Conservation (phyloP, 2,113 vertebrate genomes). For the Ictalurus furcatus region DNA sequence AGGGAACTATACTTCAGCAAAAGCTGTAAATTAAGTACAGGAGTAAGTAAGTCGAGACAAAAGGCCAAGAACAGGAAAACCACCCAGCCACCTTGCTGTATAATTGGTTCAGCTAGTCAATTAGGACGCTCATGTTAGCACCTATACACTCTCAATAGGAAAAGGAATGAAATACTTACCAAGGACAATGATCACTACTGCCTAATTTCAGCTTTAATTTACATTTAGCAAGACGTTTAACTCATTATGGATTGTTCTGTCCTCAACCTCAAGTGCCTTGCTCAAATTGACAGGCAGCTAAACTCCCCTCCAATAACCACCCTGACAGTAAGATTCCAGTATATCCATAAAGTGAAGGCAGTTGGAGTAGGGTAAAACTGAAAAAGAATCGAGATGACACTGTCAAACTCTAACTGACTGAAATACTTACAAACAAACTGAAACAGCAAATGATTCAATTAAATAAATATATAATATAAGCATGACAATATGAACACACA, state of each 20-base stretch:
- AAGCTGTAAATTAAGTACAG: not conserved
- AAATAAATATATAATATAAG: not conserved
- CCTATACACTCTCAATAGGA: conserved; percentile 51
- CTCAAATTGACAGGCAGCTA: too few species aligned
- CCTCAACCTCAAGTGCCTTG: too few species aligned
- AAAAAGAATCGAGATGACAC: not conserved
- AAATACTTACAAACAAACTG: not conserved
- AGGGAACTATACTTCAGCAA: not conserved
- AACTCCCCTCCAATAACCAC: too few species aligned
- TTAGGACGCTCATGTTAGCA: conserved; percentile 52
- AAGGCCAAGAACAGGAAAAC: conserved; percentile 26
- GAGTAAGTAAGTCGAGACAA: not conserved
- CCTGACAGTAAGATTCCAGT: too few species aligned
- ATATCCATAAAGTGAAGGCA: too few species aligned
- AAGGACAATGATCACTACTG: conserved; percentile 22
- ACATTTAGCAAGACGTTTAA: conserved; percentile 50
- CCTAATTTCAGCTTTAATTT: conserved; percentile 44
- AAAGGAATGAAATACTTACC: conserved; percentile 45
- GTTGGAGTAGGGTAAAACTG: too few species aligned
- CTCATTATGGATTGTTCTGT: not conserved
- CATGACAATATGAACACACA: not conserved
- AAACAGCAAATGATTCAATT: not conserved
- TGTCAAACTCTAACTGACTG: too few species aligned
- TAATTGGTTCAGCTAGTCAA: conserved; percentile 56
- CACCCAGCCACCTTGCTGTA: conserved; percentile 33